A percentile compares a stretch with the other conserved stretches of the same genome.
Evolutionary conservation across 2,888 invertebrate genomes (phyloP).

Genomic region (Metopia argyrocephala): DNA sequence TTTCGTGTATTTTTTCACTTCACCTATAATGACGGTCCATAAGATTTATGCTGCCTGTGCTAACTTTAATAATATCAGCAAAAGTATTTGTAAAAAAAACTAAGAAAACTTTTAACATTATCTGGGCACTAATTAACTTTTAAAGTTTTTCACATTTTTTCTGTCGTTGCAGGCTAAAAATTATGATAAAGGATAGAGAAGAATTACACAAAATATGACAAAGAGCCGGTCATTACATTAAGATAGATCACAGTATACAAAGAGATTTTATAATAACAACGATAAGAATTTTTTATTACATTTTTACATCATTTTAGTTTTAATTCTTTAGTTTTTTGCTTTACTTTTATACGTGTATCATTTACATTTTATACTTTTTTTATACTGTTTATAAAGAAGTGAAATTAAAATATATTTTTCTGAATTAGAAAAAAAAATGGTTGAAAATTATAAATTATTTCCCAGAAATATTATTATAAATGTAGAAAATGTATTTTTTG

Average conservation of each 20-base stretch:
- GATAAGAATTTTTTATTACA: constrained; percentile 5
- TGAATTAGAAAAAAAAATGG: background rate
- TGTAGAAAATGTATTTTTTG: background rate
- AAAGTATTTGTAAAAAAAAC: background rate
- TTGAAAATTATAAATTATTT: too few relatives aligned
- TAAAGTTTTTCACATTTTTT: constrained; percentile 34
- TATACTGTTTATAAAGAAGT: background rate
- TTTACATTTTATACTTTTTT: background rate
- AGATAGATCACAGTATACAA: constrained; percentile 27
- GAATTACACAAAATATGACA: background rate
- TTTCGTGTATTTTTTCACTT: too few relatives aligned
- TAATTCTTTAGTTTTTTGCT: background rate
- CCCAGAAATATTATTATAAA: background rate
- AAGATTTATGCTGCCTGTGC: too few relatives aligned
- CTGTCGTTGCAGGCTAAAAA: background rate
- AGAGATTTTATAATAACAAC: constrained; percentile 34
- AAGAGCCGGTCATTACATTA: background rate
- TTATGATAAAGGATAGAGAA: constrained; percentile 1
- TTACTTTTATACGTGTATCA: background rate
- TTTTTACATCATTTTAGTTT: constrained; percentile 32
- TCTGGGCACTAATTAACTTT: constrained; percentile 60
- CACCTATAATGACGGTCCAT: too few relatives aligned
- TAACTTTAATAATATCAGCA: background rate
- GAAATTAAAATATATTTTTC: background rate
- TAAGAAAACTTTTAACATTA: constrained; percentile 42